Conservation (phyloP, 2,888 invertebrate species). For the Sipunculus nudus region DNA sequence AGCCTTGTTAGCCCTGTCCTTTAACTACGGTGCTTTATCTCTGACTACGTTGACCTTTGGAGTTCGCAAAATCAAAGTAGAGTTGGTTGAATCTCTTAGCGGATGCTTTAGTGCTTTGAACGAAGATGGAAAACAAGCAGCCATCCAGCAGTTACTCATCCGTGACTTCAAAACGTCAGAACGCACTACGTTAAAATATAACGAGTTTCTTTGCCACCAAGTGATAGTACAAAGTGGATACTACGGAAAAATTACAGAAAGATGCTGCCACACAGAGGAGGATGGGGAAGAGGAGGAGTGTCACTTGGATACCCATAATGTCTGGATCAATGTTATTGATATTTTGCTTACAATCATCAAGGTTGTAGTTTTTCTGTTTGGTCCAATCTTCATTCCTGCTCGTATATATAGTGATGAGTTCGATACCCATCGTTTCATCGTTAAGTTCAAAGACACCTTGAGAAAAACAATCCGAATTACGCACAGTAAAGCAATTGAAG, state of each 20-base stretch:
- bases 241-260: constrained; percentile 52
- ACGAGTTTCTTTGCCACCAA: constrained; percentile 56
- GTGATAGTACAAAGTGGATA: constrained; percentile 44
- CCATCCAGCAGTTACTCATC: constrained; percentile 30
- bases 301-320: constrained; percentile 48
- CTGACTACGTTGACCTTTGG: constrained; percentile 60
- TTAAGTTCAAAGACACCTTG: constrained; percentile 43
- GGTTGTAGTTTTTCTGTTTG: constrained; percentile 54
- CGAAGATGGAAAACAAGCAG: constrained; percentile 24
- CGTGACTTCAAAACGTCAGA: constrained; percentile 34
- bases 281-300: constrained; percentile 43
- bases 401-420: constrained; percentile 55
- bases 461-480: constrained; percentile 30
- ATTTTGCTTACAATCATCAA: constrained; percentile 52
- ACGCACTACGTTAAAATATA: no score
- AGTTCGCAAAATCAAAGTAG: constrained; percentile 47
- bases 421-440: constrained; percentile 57
- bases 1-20: constrained; percentile 61
- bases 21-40: constrained; percentile 62
- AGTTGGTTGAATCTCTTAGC: constrained; percentile 50
- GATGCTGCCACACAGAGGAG: constrained; percentile 45
- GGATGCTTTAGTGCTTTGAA: constrained; percentile 54
- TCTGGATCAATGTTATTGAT: constrained; percentile 60
- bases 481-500: no score
- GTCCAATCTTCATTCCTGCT: constrained; percentile 52